Evolutionary conservation across 2,113 vertebrate genomes (phyloP).

Genomic region (Hylia prasina): DNA sequence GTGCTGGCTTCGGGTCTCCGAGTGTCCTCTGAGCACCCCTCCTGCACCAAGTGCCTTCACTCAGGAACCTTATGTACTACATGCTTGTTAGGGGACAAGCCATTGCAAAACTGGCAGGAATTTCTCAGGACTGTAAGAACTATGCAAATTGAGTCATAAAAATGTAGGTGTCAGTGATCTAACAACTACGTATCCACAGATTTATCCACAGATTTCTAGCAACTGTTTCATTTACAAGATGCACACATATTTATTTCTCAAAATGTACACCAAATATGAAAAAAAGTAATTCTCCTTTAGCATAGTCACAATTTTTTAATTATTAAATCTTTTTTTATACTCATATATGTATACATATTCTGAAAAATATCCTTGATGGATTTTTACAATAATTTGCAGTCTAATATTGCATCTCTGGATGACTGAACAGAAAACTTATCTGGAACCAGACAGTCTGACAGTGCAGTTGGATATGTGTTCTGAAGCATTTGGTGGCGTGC

Average conservation of each 20-base stretch:
- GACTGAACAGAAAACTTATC: background rate
- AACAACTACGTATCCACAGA: background rate
- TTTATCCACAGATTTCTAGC: background rate
- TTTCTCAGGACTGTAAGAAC: background rate
- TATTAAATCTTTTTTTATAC: background rate
- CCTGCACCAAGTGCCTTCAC: background rate
- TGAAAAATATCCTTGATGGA: background rate
- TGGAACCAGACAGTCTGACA: background rate
- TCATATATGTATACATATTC: background rate
- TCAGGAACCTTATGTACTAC: no score
- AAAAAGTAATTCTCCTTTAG: background rate
- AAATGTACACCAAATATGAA: background rate
- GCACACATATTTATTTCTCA: background rate
- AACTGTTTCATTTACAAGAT: background rate
- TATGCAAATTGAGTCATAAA: background rate
- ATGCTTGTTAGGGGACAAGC: background rate
- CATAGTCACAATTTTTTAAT: background rate
- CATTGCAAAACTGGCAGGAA: background rate
- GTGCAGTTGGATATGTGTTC: background rate
- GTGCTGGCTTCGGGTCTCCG: background rate
- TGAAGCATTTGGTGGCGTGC: background rate
- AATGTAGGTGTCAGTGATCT: background rate
- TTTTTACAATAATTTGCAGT: background rate
- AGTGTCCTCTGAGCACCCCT: background rate
- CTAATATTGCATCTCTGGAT: background rate